These are phyloP conservation scores for Mercenaria mercenaria DNA, from an alignment of 1,140 invertebrate genomes.

Conservation along the genomic window DNA sequence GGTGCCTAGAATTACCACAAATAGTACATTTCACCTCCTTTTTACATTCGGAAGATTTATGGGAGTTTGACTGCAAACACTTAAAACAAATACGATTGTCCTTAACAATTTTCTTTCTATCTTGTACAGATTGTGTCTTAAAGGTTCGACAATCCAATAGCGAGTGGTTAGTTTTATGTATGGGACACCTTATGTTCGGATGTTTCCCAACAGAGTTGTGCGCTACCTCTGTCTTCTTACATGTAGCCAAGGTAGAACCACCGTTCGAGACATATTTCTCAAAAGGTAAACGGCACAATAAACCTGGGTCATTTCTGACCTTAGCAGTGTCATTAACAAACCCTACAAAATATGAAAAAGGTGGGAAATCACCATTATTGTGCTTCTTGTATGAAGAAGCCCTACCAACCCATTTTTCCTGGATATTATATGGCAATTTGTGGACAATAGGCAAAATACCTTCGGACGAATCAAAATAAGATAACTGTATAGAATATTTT, in stretches of 20 bases:
- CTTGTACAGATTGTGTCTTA: too few species aligned
- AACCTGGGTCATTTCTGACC: conserved; percentile 7
- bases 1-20: too few species aligned
- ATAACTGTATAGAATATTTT: not conserved
- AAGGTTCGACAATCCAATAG: too few species aligned
- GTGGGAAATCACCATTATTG: conserved; percentile 47
- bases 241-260: too few species aligned
- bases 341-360: conserved; percentile 65
- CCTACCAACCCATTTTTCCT: conserved; percentile 71
- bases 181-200: too few species aligned
- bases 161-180: too few species aligned
- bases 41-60: conserved; percentile 28
- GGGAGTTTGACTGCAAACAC: conserved; percentile 30
- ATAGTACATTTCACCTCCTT: conserved; percentile 12
- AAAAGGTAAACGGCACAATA: not conserved
- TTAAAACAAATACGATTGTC: conserved; percentile 46
- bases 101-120: too few species aligned
- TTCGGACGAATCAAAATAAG: not conserved
- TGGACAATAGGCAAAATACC: conserved; percentile 38
- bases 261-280: too few species aligned
- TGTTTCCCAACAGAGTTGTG: too few species aligned
- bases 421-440: conserved; percentile 66
- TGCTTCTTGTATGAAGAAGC: conserved; percentile 60
- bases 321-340: conserved; percentile 57
- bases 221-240: too few species aligned